Evolutionary conservation across 2,888 invertebrate genomes (phyloP).

Genomic region (Phymatocera aterrima): DNA sequence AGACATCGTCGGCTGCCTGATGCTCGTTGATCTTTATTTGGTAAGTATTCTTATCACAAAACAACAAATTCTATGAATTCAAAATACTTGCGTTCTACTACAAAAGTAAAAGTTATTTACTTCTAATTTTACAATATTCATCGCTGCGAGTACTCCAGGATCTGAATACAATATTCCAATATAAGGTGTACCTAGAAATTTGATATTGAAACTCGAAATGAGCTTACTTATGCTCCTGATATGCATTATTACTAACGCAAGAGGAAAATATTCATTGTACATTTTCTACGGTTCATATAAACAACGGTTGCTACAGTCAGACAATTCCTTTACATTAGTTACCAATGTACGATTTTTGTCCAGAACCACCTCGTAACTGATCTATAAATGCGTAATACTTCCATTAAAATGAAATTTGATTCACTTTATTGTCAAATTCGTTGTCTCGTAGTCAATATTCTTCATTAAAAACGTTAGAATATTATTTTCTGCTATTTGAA

Average conservation of each 20-base stretch:
- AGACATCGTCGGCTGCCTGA: conserved; percentile 70
- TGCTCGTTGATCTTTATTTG: conserved; percentile 63
- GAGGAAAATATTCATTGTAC: no score
- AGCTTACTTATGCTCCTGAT: no score
- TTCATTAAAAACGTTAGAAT: neutral
- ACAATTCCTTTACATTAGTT: no score
- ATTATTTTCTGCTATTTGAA: neutral
- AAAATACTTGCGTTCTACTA: conserved; percentile 55
- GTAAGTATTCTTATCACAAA: conserved; percentile 61
- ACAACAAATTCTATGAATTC: conserved; percentile 4
- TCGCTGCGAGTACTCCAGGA: neutral
- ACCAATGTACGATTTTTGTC: no score
- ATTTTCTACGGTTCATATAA: no score
- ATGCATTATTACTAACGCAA: neutral
- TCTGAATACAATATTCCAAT: neutral
- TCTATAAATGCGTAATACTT: neutral
- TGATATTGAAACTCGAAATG: neutral
- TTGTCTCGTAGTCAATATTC: neutral
- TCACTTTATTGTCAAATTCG: neutral
- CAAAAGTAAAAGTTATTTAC: conserved; percentile 46
- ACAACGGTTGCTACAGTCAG: no score
- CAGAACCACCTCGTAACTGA: neutral
- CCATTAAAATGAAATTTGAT: neutral
- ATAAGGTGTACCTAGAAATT: neutral
- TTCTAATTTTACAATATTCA: neutral